A percentile compares a stretch with the other conserved stretches of the same genome.
Evolutionary conservation across 2,113 vertebrate species (phyloP).

Genomic region (Himantopus leucocephalus): DNA sequence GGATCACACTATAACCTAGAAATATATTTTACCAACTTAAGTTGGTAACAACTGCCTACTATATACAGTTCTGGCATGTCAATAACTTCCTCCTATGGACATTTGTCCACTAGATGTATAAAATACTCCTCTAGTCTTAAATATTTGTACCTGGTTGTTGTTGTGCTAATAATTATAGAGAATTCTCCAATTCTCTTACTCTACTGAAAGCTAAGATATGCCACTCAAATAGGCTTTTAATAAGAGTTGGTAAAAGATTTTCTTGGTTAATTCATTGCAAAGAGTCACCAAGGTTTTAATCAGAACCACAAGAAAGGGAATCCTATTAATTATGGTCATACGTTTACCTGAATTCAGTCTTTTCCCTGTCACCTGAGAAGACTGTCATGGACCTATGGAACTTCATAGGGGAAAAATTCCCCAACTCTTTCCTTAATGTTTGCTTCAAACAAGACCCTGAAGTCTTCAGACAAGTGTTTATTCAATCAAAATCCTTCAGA

Average conservation of each 20-base stretch:
- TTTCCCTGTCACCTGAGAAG: neutral
- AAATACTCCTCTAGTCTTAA: conserved; percentile 54
- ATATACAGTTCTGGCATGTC: neutral
- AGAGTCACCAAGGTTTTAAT: neutral
- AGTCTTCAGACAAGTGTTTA: conserved; percentile 49
- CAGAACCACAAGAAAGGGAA: neutral
- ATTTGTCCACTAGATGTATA: neutral
- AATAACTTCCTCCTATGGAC: neutral
- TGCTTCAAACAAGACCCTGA: conserved; percentile 44
- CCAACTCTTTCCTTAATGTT: conserved; percentile 39
- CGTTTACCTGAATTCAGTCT: neutral
- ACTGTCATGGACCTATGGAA: neutral
- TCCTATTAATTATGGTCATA: neutral
- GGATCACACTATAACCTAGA: neutral
- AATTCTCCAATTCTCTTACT: neutral
- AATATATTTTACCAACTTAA: neutral
- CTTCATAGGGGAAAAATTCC: neutral
- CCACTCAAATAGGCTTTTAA: neutral
- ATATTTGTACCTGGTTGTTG: conserved; percentile 47
- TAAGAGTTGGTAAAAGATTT: neutral
- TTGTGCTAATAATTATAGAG: conserved; percentile 62
- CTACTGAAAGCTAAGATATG: neutral
- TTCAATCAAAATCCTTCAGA: conserved; percentile 46
- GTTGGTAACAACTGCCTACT: neutral
- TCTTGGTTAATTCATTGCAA: neutral